Evolutionary conservation across 2,888 invertebrate species (phyloP), one percentile per base, ranked within the genome.

Genomic region (Dasysyrphus albostriatus): DNA sequence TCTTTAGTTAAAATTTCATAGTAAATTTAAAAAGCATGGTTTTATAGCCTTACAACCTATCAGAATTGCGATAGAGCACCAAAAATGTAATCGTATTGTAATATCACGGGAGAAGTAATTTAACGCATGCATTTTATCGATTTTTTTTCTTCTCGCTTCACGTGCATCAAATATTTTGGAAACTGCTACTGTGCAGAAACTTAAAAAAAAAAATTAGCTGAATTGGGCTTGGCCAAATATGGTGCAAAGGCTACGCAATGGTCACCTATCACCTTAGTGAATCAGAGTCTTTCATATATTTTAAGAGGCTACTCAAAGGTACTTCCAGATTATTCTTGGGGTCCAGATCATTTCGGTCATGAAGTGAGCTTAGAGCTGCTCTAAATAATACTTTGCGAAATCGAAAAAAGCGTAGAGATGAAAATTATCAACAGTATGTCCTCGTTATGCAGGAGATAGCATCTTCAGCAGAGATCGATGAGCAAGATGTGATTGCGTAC

Each of bases 371-470:
- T 14, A 80, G 61, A 19, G 42, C 34, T 14, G 61, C 73, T 16
- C 69, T 81, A 32, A 16, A 80, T 39, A 74, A 74, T 19, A 67
- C 58, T 5, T 69, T 80, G 14, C 58, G 74, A 29, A 67, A 29
- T n/a, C 65, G 80, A 3, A 74, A 37, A 12, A 75, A 75, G 44
- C 74, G n/a, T 6, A 74, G 24, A 29, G 67, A 81, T 8, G 61
- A 67, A 16, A 81, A 42, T 29, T 69, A 44, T 24, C 74, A 80
- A 29, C 80, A 74, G 14, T 80, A 80, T 24, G 47, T 59, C 1
- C 32, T 80, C 6, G 59, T 10, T 9, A 81, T 81, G 80, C 76
- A 76, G 39, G 51, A 56, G 54, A 44, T 56, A 6, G 34, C 34
- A 7, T 32, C 10, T 7, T 29, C 12, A 5, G 34, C 44, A 29